Conservation (phyloP, 2,797 vertebrate species). For the Manis javanica region DNA sequence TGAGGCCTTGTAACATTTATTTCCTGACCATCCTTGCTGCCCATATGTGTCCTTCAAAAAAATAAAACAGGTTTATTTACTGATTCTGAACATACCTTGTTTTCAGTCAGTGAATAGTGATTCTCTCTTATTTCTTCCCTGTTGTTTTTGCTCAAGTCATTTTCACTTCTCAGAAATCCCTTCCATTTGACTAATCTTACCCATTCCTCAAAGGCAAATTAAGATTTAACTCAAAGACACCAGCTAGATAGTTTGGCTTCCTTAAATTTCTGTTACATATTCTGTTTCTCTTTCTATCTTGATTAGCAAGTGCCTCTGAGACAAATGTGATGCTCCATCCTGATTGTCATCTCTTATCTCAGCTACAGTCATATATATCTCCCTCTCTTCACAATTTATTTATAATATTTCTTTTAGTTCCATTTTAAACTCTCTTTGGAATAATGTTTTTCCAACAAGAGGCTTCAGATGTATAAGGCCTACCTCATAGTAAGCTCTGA, state of each 20-base stretch:
- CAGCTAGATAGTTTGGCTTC: background rate
- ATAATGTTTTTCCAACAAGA: background rate
- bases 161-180: background rate
- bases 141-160: background rate
- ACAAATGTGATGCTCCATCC: background rate
- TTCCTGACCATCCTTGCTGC: background rate
- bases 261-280: background rate
- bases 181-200: background rate
- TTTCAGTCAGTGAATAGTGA: background rate
- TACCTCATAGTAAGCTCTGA: background rate
- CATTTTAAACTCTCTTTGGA: background rate
- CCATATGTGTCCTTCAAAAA: background rate
- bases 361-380: background rate
- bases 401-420: background rate
- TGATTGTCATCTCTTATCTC: background rate
- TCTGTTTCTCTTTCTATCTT: background rate
- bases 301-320: background rate
- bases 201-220: conserved; percentile 18
- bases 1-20: background rate
- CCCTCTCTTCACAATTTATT: background rate
- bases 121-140: background rate
- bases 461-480: background rate
- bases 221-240: background rate
- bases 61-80: background rate
- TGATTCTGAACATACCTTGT: background rate